Conservation (phyloP, 2,113 vertebrate species). For the Urocynchramus pylzowi region DNA sequence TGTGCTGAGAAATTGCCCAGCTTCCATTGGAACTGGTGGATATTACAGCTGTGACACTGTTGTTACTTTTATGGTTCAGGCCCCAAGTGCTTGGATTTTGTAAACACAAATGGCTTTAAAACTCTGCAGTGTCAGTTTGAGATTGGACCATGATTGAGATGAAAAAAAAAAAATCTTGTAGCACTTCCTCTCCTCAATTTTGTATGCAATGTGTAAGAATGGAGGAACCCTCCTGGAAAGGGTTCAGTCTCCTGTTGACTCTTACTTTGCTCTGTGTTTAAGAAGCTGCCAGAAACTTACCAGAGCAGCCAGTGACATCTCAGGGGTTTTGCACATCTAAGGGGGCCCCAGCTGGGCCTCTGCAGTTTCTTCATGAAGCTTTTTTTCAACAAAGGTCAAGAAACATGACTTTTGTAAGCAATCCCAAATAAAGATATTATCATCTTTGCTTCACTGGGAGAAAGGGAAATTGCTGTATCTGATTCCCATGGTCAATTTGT, state of each 20-base stretch:
- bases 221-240: neutral
- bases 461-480: neutral
- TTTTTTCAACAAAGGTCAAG: neutral
- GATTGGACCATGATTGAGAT: neutral
- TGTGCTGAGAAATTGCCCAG: constrained; percentile 13
- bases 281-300: neutral
- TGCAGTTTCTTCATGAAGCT: neutral
- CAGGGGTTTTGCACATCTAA: neutral
- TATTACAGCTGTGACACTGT: neutral
- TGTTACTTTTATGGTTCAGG: neutral
- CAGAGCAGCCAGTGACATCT: neutral
- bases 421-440: neutral
- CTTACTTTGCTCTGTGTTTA: neutral
- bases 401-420: neutral
- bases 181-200: neutral
- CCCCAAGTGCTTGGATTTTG: neutral
- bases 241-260: neutral
- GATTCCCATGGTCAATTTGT: neutral
- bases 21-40: neutral
- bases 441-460: neutral
- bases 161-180: neutral
- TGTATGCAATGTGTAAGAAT: rapidly evolving
- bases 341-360: neutral
- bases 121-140: neutral
- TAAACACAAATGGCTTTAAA: neutral